Conservation (phyloP, 1,140 invertebrate genomes). For the Manduca sexta region DNA sequence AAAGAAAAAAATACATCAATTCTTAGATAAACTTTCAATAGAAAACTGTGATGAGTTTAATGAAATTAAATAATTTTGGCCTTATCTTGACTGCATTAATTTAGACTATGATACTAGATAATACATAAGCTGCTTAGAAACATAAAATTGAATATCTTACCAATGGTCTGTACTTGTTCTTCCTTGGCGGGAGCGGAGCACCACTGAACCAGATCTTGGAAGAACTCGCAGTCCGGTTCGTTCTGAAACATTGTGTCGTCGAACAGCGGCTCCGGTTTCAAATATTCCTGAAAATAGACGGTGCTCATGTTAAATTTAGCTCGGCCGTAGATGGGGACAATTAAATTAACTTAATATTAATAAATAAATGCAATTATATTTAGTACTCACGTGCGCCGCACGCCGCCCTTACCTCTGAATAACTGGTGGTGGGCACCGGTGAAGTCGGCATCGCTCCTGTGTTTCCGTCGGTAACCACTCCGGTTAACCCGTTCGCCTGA, state of each 20-base stretch:
- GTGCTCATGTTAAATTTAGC: conserved; percentile 29
- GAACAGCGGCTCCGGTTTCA: conserved; percentile 57
- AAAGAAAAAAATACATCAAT: conserved; percentile 15
- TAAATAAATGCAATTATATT: conserved; percentile 24
- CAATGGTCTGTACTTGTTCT: conserved; percentile 60
- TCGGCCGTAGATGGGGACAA: conserved; percentile 9
- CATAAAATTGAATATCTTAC: conserved; percentile 25
- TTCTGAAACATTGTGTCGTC: conserved; percentile 52
- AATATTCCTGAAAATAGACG: conserved; percentile 54
- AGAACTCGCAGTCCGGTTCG: conserved; percentile 63
- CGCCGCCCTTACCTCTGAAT: conserved; percentile 54
- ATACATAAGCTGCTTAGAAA: too few relatives aligned
- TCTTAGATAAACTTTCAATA: too few relatives aligned
- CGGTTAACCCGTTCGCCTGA: conserved; percentile 47
- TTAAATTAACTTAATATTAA: conserved; percentile 42
- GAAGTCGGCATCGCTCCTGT: conserved; percentile 25
- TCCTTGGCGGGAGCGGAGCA: conserved; percentile 52
- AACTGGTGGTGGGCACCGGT: conserved; percentile 43
- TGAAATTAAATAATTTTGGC: too few relatives aligned
- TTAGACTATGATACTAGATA: too few relatives aligned
- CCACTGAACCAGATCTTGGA: conserved; percentile 65
- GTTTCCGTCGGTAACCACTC: conserved; percentile 48
- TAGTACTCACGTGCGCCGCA: conserved; percentile 50
- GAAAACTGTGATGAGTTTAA: too few relatives aligned
- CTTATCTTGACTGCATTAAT: too few relatives aligned